Evolutionary conservation across 2,113 vertebrate species (phyloP).

Genomic region (Ochotona princeps): DNA sequence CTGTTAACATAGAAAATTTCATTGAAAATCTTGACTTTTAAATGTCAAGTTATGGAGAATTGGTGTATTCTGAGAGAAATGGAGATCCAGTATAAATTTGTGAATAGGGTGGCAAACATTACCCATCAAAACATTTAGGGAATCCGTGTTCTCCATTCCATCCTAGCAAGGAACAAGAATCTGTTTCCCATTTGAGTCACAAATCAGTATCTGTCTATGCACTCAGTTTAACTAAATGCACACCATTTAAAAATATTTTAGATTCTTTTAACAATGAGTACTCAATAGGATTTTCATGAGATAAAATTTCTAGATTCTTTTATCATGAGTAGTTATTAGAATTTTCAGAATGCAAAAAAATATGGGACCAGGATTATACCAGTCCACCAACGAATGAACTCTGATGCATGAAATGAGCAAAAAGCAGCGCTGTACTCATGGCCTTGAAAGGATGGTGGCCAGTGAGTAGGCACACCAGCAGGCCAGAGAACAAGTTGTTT

Average conservation of each 20-base stretch:
- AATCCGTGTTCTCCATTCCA: not conserved
- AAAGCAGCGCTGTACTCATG: too few species aligned
- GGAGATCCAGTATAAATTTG: constrained; percentile 4
- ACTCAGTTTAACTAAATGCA: not conserved
- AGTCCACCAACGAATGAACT: too few species aligned
- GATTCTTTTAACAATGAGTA: not conserved
- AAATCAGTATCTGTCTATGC: not conserved
- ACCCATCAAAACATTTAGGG: not conserved
- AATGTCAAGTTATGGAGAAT: not conserved
- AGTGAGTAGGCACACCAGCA: too few species aligned
- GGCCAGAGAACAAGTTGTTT: too few species aligned
- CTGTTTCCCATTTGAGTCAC: not conserved
- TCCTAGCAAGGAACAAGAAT: not conserved
- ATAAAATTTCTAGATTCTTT: not conserved
- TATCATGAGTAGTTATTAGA: not conserved
- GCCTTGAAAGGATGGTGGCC: too few species aligned
- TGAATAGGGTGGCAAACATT: not conserved
- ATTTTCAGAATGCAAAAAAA: not conserved
- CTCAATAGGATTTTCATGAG: not conserved
- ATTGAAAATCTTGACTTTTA: not conserved
- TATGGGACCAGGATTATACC: too few species aligned
- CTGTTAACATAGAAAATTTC: not conserved
- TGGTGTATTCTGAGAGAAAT: not conserved
- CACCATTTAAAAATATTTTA: not conserved
- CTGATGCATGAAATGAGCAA: too few species aligned